Conservation (phyloP, 2,888 invertebrate species). For the Physocephala rufipes region DNA sequence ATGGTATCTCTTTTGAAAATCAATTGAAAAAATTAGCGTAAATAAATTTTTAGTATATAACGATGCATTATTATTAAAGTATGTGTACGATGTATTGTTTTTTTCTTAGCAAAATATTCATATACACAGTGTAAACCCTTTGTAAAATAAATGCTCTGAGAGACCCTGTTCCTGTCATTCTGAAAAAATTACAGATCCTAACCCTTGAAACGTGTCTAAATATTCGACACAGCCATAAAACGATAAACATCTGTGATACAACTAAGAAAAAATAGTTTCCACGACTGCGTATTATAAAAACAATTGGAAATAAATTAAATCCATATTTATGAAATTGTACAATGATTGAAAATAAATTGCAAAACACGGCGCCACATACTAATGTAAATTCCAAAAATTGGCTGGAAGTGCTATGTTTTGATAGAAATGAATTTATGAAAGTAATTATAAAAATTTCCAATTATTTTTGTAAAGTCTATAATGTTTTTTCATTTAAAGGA, state of each 20-base stretch:
- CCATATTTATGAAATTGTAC: not conserved
- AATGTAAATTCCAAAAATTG: not conserved
- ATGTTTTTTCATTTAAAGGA: constrained; percentile 69
- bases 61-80: too few relatives aligned
- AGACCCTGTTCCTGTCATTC: too few relatives aligned
- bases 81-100: too few relatives aligned
- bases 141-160: too few relatives aligned
- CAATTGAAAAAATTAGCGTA: too few relatives aligned
- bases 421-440: constrained; percentile 66
- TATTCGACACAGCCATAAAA: not conserved
- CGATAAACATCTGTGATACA: not conserved
- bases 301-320: not conserved
- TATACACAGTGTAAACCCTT: too few relatives aligned
- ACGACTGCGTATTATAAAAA: not conserved
- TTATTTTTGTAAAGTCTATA: not conserved
- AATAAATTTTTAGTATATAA: too few relatives aligned
- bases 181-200: not conserved
- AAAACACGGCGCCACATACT: not conserved
- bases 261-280: not conserved
- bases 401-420: constrained; percentile 55
- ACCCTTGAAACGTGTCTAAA: not conserved
- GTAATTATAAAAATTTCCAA: constrained; percentile 47
- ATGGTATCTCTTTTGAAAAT: too few relatives aligned
- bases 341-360: constrained; percentile 9
- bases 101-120: too few relatives aligned